Base-by-base conservation (phyloP, 2,888 invertebrate species). In the Pristionchus maxplancki region DNA sequence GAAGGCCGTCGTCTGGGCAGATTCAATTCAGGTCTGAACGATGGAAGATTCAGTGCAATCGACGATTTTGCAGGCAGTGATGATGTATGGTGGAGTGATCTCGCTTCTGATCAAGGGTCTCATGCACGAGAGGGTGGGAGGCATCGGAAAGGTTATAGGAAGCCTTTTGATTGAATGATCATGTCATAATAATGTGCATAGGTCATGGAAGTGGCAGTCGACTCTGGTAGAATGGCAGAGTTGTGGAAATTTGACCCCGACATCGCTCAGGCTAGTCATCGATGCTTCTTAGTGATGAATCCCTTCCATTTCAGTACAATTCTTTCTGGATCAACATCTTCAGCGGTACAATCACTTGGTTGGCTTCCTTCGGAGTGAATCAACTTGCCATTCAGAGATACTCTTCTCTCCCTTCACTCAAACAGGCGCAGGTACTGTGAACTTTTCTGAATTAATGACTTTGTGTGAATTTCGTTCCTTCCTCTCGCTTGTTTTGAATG, bases 321-420 rank as follows among this genome's bases (percentile, higher is more conserved):
- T 90, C 90, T 62, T 82, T 93, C 24, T 93, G 93, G 93, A 93
- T 93, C 85, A 93, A 93, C 89, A 50, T 93, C 13, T 88, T 92
- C 88, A 90, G 91, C 31, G 93, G 93, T 31, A 93, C 93, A 15
- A 90, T 93, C 28, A 91, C 91, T 8, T 93, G 93, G 93, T 89
- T 93, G 37, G 93, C 93, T 1, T 92, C 93, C 6, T 93, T 93
- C 86, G 92, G 92, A 34, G 93, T 93, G 15, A 93, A 93, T 89
- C 93, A 93, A 86, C 67, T 93, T 71, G 92, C 93, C 1, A 93
- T 93, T 85, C 93, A 93, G 81, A 90, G 93, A 89, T 93, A 93
- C 85, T 90, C 90, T 28, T 91, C 91, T 88, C 90, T 93, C 24
- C 93, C 93, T 2, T 89, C 90, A 15, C 86, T 93, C 28, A 90